These are phyloP conservation scores for Sphyrna mokarran DNA, from an alignment of 2,113 vertebrate species.

Conservation along the genomic window DNA sequence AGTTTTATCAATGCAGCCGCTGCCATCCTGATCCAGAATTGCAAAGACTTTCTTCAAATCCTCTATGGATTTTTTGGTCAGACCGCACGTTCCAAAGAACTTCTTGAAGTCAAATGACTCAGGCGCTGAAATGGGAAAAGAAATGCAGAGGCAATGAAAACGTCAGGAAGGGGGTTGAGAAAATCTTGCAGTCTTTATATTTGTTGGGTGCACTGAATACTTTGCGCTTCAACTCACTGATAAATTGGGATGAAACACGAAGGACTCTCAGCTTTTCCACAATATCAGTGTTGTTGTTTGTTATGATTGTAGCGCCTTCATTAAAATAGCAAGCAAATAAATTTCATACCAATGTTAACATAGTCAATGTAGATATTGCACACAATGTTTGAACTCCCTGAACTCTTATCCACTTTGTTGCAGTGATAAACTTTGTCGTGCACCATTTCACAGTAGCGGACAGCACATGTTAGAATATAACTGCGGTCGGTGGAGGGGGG, in stretches of 20 bases:
- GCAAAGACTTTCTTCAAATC: constrained; percentile 64
- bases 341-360: background rate
- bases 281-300: background rate
- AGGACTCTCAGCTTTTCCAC: background rate
- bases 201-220: background rate
- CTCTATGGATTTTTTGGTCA: constrained; percentile 58
- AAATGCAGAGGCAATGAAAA: constrained; percentile 12
- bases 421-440: background rate
- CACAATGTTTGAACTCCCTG: background rate
- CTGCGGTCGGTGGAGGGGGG: background rate
- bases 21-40: constrained; percentile 75
- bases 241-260: background rate
- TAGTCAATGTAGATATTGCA: background rate
- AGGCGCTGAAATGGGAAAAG: constrained; percentile 55
- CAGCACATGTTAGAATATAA: background rate
- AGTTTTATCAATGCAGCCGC: constrained; percentile 72
- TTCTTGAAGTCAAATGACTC: constrained; percentile 69
- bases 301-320: background rate
- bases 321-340: background rate
- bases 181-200: background rate
- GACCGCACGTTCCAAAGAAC: constrained; percentile 67
- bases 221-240: background rate
- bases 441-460: constrained; percentile 40
- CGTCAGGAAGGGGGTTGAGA: background rate
- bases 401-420: background rate